Evolutionary conservation across 2,888 invertebrate species (phyloP).

Genomic region (Platynereis dumerilii): DNA sequence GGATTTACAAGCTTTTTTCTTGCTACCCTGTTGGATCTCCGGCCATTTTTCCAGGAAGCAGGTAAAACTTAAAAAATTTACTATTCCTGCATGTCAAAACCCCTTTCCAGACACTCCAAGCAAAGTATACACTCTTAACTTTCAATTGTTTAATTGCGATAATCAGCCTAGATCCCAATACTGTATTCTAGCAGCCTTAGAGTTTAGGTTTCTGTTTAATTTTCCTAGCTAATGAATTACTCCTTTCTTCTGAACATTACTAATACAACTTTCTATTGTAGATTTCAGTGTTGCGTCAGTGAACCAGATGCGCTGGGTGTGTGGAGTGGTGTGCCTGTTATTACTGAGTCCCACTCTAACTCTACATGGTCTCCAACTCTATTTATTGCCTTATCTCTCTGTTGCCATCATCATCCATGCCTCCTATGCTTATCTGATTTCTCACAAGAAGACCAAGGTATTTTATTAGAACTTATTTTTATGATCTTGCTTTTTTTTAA

Average conservation of each 20-base stretch:
- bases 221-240: too few relatives aligned
- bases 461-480: neutral
- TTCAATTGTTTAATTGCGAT: too few relatives aligned
- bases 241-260: too few relatives aligned
- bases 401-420: constrained; percentile 48
- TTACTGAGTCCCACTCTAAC: constrained; percentile 49
- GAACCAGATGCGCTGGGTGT: constrained; percentile 42
- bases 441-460: constrained; percentile 47
- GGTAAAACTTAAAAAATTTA: too few relatives aligned
- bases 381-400: constrained; percentile 53
- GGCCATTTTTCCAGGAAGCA: constrained; percentile 47
- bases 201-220: too few relatives aligned
- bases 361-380: constrained; percentile 46
- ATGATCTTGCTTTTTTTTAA: too few relatives aligned
- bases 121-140: too few relatives aligned
- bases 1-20: constrained; percentile 46
- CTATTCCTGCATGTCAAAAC: too few relatives aligned
- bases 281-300: neutral
- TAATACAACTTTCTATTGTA: too few relatives aligned
- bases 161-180: too few relatives aligned
- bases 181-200: too few relatives aligned
- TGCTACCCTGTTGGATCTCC: constrained; percentile 48
- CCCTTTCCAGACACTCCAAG: too few relatives aligned
- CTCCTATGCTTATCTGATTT: constrained; percentile 45
- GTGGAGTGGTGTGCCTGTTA: constrained; percentile 44